These are phyloP conservation scores for Sebastes goodei DNA, from an alignment of 2,797 vertebrate genomes.

Conservation along the genomic window DNA sequence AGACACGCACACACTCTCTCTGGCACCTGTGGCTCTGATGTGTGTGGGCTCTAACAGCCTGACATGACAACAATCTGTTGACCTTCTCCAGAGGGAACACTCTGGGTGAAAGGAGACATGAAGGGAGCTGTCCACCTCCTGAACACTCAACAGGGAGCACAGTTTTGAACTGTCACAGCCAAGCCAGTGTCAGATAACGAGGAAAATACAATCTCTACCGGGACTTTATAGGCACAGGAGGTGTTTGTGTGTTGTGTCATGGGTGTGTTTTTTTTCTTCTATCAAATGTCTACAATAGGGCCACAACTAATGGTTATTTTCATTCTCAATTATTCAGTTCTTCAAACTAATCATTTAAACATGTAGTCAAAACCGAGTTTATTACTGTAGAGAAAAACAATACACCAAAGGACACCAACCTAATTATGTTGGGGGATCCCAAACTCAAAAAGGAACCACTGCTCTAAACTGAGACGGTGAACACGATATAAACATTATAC, in stretches of 20 bases:
- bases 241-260: not conserved
- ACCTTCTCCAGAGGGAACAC: conserved; percentile 32
- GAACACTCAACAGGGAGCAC: conserved; percentile 2
- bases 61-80: conserved; percentile 32
- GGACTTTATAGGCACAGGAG: not conserved
- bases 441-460: too few species aligned
- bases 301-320: not conserved
- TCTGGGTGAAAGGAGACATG: conserved; percentile 25
- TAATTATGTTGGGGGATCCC: too few species aligned
- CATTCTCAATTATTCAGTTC: not conserved
- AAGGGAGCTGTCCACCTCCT: conserved; percentile 31
- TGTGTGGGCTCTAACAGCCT: conserved; percentile 9
- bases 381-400: too few species aligned
- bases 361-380: too few species aligned
- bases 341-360: not conserved
- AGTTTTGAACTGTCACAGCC: not conserved
- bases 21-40: conserved; percentile 32
- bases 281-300: not conserved
- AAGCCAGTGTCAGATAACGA: not conserved
- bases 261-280: not conserved
- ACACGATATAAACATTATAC: too few species aligned
- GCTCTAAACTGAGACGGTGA: too few species aligned
- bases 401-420: too few species aligned
- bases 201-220: not conserved
- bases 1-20: conserved; percentile 7